Evolutionary conservation across 2,113 vertebrate genomes (phyloP).

Genomic region (Chunga burmeisteri): DNA sequence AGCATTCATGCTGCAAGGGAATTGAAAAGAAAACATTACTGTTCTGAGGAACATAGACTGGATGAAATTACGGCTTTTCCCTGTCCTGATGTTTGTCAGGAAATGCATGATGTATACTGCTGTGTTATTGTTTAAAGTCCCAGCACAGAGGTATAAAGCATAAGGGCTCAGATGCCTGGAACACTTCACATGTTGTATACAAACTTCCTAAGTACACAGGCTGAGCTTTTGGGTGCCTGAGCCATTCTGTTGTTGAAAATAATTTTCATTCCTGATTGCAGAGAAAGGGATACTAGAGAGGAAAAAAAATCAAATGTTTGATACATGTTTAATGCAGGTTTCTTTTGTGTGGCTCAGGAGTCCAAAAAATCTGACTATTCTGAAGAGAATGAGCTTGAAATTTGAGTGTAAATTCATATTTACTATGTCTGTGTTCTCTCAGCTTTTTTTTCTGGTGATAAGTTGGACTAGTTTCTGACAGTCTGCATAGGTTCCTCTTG

Average conservation of each 20-base stretch:
- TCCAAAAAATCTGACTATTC: not conserved
- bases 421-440: not conserved
- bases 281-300: not conserved
- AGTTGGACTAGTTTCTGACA: not conserved
- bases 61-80: not conserved
- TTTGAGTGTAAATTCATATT: not conserved
- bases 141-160: not conserved
- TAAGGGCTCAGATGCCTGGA: not conserved
- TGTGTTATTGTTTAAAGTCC: not conserved
- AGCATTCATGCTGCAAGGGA: not conserved
- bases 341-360: not conserved
- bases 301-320: accelerated
- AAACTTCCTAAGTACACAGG: not conserved
- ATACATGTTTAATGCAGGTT: not conserved
- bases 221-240: not conserved
- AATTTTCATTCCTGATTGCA: not conserved
- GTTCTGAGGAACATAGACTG: not conserved
- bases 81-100: not conserved
- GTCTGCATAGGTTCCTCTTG: not conserved
- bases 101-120: not conserved
- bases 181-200: accelerated
- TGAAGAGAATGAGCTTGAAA: not conserved
- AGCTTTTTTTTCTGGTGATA: not conserved
- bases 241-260: not conserved
- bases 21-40: not conserved